Percentiles rank a stretch among this genome's conserved stretches.
Evolutionary conservation across 2,113 vertebrate species (phyloP).

Genomic region (Aix galericulata): DNA sequence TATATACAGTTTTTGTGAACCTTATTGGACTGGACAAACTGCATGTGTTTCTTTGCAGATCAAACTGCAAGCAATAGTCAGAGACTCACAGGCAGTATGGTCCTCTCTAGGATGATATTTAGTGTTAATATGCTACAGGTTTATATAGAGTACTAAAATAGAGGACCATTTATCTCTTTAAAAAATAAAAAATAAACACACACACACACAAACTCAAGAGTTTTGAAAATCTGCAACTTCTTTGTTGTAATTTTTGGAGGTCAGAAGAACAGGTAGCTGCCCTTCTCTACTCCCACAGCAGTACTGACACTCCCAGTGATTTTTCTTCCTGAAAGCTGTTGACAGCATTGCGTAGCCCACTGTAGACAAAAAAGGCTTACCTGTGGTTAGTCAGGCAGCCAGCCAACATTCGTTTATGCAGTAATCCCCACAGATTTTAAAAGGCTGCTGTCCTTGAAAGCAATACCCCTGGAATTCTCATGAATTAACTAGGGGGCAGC

Average conservation of each 20-base stretch:
- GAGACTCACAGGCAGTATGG: background rate
- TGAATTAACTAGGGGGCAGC: background rate
- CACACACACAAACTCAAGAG: background rate
- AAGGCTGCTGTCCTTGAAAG: background rate
- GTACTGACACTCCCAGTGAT: background rate
- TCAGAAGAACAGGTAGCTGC: background rate
- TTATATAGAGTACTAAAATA: background rate
- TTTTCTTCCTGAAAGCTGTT: background rate
- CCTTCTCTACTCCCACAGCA: background rate
- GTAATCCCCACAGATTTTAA: background rate
- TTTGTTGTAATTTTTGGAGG: background rate
- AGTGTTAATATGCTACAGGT: background rate
- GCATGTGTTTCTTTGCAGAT: conserved; percentile 6
- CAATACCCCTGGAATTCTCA: background rate
- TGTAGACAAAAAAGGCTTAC: background rate
- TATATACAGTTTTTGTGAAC: background rate
- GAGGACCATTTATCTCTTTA: background rate
- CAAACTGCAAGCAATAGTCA: background rate
- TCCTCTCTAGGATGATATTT: background rate
- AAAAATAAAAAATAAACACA: no score
- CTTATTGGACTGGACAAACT: background rate
- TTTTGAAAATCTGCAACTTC: background rate
- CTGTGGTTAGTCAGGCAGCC: background rate
- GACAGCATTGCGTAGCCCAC: background rate
- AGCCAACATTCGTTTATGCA: background rate